These are phyloP conservation scores for Eilema sororculum DNA, from an alignment of 2,888 invertebrate genomes.

Conservation along the genomic window DNA sequence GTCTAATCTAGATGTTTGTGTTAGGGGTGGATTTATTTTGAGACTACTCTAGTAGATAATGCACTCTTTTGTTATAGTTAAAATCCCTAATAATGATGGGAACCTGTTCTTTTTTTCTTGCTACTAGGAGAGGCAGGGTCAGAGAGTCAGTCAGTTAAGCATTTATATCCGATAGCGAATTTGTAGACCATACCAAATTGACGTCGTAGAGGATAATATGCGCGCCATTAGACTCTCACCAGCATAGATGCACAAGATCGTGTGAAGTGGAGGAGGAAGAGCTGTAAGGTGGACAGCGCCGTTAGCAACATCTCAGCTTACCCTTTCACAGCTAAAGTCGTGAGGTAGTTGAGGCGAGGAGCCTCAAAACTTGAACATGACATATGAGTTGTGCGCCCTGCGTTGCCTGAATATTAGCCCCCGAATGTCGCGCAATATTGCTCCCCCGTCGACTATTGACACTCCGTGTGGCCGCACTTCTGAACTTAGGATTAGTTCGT, in stretches of 20 bases:
- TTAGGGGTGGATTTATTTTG: not conserved
- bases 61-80: not conserved
- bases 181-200: no score
- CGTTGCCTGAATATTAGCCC: constrained; percentile 47
- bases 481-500: constrained; percentile 10
- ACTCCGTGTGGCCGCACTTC: constrained; percentile 46
- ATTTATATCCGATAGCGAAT: no score
- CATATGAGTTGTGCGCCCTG: constrained; percentile 36
- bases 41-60: not conserved
- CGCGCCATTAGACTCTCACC: no score
- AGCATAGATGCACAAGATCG: no score
- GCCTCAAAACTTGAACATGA: constrained; percentile 15
- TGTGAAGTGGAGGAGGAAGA: no score
- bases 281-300: no score
- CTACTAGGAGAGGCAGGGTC: no score
- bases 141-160: no score
- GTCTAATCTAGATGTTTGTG: not conserved
- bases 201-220: no score
- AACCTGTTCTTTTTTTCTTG: no score
- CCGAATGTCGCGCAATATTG: constrained; percentile 51
- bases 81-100: no score
- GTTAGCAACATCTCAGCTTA: no score
- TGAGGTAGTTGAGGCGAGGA: constrained; percentile 2
- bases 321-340: constrained; percentile 6
- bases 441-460: constrained; percentile 57